A percentile compares a stretch with the other conserved stretches of the same genome.
phyloP scores from a whole-genome alignment of 2,888 invertebrate species.

The Agonopterix arenella region DNA sequence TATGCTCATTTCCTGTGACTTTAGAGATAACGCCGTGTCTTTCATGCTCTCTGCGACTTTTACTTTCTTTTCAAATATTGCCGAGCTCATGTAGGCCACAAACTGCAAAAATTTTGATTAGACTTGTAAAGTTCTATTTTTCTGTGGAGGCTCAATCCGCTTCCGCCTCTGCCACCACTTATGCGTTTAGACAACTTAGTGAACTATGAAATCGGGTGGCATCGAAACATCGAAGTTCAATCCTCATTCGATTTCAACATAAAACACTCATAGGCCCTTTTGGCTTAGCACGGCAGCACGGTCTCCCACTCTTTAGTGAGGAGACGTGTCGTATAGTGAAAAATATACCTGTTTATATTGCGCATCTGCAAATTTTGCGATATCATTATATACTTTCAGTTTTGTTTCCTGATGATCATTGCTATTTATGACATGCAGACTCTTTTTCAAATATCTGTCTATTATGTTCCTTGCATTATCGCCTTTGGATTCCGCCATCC shows the following conservation, averaged over 20 bases:
- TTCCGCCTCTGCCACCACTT: no score
- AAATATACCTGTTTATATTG: conserved; percentile 85
- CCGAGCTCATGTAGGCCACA: conserved; percentile 83
- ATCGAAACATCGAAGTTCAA: no score
- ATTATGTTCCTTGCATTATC: conserved; percentile 84
- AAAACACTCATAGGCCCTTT: no score
- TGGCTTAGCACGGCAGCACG: no score
- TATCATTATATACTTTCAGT: conserved; percentile 81
- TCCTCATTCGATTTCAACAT: no score
- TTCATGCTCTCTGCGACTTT: conserved; percentile 81
- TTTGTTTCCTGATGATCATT: conserved; percentile 61
- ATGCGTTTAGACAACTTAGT: no score
- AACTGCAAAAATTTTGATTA: conserved; percentile 39
- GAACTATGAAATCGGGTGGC: no score
- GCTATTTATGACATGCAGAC: conserved; percentile 64
- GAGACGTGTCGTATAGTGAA: not conserved
- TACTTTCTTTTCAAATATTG: conserved; percentile 84
- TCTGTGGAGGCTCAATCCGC: no score
- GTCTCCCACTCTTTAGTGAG: no score
- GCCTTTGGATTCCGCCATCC: conserved; percentile 88
- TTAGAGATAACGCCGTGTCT: conserved; percentile 57
- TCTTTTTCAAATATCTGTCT: conserved; percentile 79
- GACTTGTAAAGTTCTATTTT: no score
- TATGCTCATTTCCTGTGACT: conserved; percentile 39
- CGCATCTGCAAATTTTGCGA: conserved; percentile 90